phyloP scores from a whole-genome alignment of 2,797 vertebrate genomes.

The Bryconaethiops microstoma region DNA sequence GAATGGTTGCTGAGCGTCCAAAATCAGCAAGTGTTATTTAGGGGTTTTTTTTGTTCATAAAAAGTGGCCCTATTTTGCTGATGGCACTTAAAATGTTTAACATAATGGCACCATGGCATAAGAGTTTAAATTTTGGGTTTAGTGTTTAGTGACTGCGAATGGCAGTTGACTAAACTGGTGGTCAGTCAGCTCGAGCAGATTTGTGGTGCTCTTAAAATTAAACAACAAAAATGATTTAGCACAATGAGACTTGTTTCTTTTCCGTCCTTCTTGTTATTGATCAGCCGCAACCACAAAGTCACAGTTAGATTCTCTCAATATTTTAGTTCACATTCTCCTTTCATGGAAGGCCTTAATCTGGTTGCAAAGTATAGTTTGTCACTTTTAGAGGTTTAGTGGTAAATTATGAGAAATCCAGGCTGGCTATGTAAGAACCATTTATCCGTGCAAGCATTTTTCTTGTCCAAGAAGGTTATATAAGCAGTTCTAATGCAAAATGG shows the following conservation, averaged over 20 bases:
- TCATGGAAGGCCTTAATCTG: constrained; percentile 36
- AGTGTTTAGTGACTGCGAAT: neutral
- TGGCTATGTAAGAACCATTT: neutral
- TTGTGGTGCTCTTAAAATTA: neutral
- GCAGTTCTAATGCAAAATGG: neutral
- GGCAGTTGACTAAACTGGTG: neutral
- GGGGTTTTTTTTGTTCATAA: neutral
- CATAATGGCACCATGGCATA: constrained; percentile 5
- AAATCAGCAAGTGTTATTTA: neutral
- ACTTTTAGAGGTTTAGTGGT: neutral
- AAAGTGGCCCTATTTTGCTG: constrained; percentile 4
- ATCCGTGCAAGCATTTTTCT: no score
- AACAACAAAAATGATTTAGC: neutral
- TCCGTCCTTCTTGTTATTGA: neutral
- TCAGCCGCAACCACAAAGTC: neutral
- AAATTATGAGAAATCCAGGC: neutral
- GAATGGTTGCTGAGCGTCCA: neutral
- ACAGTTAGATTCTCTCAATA: neutral
- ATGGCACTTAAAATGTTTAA: neutral
- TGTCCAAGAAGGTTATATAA: neutral
- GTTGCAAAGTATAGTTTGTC: neutral
- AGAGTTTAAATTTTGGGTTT: neutral
- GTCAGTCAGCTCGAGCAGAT: neutral
- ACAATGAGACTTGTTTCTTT: neutral
- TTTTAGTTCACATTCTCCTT: constrained; percentile 74